Percentiles rank a stretch among this genome's conserved stretches.
Conservation (phyloP, 1,140 invertebrate genomes). For the Hylaeus anthracinus region DNA sequence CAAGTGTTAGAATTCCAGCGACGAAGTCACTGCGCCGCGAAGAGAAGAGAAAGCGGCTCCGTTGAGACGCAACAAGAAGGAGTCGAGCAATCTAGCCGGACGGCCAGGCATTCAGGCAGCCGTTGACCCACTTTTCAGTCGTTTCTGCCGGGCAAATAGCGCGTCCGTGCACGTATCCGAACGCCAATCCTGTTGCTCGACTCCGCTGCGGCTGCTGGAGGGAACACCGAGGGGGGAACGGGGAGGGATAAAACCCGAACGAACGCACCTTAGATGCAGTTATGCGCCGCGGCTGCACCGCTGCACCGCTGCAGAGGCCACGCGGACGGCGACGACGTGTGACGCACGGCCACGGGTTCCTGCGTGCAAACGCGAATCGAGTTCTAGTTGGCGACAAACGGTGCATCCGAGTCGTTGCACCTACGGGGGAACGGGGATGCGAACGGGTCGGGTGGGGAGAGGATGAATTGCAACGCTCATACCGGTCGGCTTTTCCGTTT, state of each 20-base stretch:
- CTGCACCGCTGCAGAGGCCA: neutral
- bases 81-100: constrained; percentile 47
- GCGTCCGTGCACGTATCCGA: constrained; percentile 52
- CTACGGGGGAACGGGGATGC: neutral
- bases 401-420: constrained; percentile 11
- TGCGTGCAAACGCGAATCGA: constrained; percentile 9
- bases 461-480: neutral
- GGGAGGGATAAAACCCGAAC: constrained; percentile 25
- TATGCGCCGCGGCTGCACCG: constrained; percentile 44
- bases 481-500: neutral
- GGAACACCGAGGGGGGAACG: neutral
- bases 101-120: constrained; percentile 59
- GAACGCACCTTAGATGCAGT: constrained; percentile 66
- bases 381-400: neutral
- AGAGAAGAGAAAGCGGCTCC: constrained; percentile 75
- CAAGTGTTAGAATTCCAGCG: constrained; percentile 72
- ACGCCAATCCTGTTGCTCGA: constrained; percentile 50
- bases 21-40: constrained; percentile 55
- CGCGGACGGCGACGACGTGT: constrained; percentile 2
- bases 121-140: constrained; percentile 73
- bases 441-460: neutral
- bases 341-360: neutral
- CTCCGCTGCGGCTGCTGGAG: constrained; percentile 30
- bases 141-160: constrained; percentile 71
- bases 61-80: constrained; percentile 62